Conservation (phyloP, 2,888 invertebrate species). For the Eristalis intricaria region DNA sequence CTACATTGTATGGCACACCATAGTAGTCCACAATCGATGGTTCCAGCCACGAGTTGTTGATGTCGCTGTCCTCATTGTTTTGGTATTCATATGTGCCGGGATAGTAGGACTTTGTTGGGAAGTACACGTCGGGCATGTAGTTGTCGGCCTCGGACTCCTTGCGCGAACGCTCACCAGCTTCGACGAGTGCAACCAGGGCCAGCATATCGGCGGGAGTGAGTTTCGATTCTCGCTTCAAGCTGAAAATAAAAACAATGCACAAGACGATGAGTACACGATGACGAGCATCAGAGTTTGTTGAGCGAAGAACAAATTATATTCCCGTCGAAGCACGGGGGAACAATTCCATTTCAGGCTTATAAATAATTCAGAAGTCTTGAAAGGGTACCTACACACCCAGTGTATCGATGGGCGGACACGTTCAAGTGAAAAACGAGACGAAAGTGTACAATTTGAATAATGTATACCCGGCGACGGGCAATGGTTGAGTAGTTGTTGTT, state of each 20-base stretch:
- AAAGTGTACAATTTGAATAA: slow-evolving; percentile 59
- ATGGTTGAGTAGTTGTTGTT: background rate
- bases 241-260: slow-evolving; percentile 47
- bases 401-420: background rate
- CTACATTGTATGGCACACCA: slow-evolving; percentile 78
- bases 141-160: slow-evolving; percentile 76
- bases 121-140: slow-evolving; percentile 63
- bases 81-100: slow-evolving; percentile 72
- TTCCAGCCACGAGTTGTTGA: slow-evolving; percentile 77
- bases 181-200: slow-evolving; percentile 80
- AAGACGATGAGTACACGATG: too few species aligned
- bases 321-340: slow-evolving; percentile 17
- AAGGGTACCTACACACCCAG: slow-evolving; percentile 12
- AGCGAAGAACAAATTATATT: slow-evolving; percentile 43
- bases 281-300: slow-evolving; percentile 13
- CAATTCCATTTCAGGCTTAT: slow-evolving; percentile 45
- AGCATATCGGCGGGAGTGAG: slow-evolving; percentile 81
- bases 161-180: slow-evolving; percentile 80
- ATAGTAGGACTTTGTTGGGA: slow-evolving; percentile 73
- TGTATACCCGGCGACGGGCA: slow-evolving; percentile 29
- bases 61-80: slow-evolving; percentile 73
- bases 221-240: slow-evolving; percentile 80
- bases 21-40: slow-evolving; percentile 79
- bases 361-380: slow-evolving; percentile 61
- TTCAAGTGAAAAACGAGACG: slow-evolving; percentile 36